These are phyloP conservation scores for Drosophila peninsularis DNA, from an alignment of 2,888 invertebrate genomes.

Conservation along the genomic window DNA sequence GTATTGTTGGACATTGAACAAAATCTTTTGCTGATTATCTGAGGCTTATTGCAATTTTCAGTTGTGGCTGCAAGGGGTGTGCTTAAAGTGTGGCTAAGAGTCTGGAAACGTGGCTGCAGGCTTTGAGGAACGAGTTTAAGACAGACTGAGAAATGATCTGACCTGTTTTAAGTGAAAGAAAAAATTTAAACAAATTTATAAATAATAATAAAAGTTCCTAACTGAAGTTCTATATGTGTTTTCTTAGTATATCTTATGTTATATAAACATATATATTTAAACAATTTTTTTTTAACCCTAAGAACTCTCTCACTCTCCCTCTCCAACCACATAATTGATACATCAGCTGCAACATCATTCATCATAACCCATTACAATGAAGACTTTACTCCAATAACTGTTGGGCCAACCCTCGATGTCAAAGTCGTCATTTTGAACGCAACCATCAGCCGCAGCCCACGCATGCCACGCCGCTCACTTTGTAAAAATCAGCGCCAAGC, in stretches of 20 bases:
- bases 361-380: slow-evolving; percentile 39
- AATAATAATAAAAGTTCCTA: too few species aligned
- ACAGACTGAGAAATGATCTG: background rate
- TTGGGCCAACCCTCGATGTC: slow-evolving; percentile 63
- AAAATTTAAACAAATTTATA: too few species aligned
- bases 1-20: slow-evolving; percentile 7
- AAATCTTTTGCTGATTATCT: slow-evolving; percentile 12
- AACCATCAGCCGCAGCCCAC: slow-evolving; percentile 50
- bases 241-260: background rate
- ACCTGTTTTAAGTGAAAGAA: background rate
- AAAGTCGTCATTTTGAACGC: slow-evolving; percentile 42
- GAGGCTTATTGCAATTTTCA: background rate
- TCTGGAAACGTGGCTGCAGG: background rate
- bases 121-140: background rate
- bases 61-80: background rate
- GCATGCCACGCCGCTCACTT: slow-evolving; percentile 50
- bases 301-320: background rate
- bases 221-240: too few species aligned
- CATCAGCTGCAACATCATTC: slow-evolving; percentile 37
- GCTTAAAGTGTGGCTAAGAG: background rate
- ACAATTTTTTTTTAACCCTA: too few species aligned
- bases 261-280: background rate
- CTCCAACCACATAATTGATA: slow-evolving; percentile 37
- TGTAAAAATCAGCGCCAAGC: slow-evolving; percentile 58
- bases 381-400: slow-evolving; percentile 24